Percentiles rank a stretch among this genome's conserved stretches.
Evolutionary conservation across 35 echinoderm and acorn worm species (phyloP).

Genomic region (Apostichopus californicus): DNA sequence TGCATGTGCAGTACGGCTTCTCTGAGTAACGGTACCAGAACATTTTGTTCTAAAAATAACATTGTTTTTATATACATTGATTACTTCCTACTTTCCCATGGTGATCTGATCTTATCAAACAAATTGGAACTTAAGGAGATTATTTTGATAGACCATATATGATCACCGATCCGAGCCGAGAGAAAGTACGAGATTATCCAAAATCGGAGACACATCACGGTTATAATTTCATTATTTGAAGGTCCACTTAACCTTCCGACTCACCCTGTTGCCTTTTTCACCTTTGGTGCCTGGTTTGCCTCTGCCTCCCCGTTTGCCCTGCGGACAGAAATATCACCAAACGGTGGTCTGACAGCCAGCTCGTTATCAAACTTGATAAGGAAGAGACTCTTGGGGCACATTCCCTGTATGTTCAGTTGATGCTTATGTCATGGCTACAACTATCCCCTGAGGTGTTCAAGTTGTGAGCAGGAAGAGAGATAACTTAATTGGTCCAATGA

Average conservation of each 20-base stretch:
- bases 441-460: not conserved
- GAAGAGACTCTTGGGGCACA: not conserved
- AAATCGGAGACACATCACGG: too few relatives aligned
- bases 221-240: not conserved
- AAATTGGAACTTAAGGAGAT: too few relatives aligned
- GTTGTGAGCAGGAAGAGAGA: not conserved
- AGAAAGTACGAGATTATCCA: too few relatives aligned
- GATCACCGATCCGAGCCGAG: too few relatives aligned
- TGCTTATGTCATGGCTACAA: not conserved
- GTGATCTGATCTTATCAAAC: too few relatives aligned
- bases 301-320: constrained; percentile 43
- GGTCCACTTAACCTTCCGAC: constrained; percentile 6
- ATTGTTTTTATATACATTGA: too few relatives aligned
- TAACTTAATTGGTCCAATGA: too few relatives aligned
- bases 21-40: too few relatives aligned
- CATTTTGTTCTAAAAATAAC: too few relatives aligned
- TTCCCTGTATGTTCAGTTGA: not conserved
- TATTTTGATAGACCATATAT: too few relatives aligned
- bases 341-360: not conserved
- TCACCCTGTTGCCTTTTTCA: constrained; percentile 42
- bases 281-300: constrained; percentile 46
- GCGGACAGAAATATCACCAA: constrained; percentile 14
- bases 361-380: not conserved
- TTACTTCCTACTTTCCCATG: too few relatives aligned
- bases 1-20: too few relatives aligned